Conservation (phyloP, 1,140 invertebrate species). For the Trachelipus rathkii region DNA sequence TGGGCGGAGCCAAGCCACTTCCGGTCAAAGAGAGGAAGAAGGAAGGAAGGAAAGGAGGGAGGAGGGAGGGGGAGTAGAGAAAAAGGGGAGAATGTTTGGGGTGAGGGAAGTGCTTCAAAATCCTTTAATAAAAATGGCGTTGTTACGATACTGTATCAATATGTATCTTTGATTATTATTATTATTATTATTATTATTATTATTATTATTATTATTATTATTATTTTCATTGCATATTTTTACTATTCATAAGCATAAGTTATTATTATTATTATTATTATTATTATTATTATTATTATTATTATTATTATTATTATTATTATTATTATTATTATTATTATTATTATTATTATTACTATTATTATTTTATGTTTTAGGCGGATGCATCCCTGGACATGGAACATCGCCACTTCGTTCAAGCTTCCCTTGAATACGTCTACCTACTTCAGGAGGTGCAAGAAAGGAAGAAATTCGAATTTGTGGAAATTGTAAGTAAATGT, state of each 20-base stretch:
- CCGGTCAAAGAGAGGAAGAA: neutral
- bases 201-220: too few species aligned
- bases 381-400: conserved; percentile 94
- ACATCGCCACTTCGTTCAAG: conserved; percentile 88
- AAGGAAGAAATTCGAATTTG: conserved; percentile 97
- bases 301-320: too few species aligned
- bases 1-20: conserved; percentile 2
- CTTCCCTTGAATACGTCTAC: conserved; percentile 93
- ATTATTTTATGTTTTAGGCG: conserved; percentile 62
- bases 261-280: too few species aligned
- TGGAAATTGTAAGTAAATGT: conserved; percentile 72
- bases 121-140: too few species aligned
- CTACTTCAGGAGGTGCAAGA: conserved; percentile 95
- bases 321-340: too few species aligned
- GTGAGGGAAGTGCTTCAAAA: too few species aligned
- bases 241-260: too few species aligned
- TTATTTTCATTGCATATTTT: too few species aligned
- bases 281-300: too few species aligned
- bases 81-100: too few species aligned
- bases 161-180: too few species aligned
- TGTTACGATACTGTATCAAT: too few species aligned
- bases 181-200: neutral
- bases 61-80: neutral
- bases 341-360: conserved; percentile 12
- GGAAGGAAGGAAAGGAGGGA: neutral